phyloP scores from a whole-genome alignment of 1,140 invertebrate genomes.

The Sminthurinus signatus region DNA sequence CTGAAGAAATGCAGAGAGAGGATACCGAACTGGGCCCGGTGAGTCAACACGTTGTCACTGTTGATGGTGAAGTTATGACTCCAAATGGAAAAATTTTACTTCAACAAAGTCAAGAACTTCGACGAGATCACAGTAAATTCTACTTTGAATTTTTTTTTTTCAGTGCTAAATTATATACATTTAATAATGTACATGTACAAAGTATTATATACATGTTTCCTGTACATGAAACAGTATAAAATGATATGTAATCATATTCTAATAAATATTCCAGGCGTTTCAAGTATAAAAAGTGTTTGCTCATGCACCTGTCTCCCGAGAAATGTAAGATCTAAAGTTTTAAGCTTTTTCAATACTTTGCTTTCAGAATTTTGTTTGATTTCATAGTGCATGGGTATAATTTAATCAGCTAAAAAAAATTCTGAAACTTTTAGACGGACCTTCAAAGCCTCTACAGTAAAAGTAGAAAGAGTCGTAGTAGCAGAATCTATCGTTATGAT shows the following conservation, averaged over 20 bases:
- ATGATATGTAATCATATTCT: too few relatives aligned
- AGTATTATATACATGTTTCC: too few relatives aligned
- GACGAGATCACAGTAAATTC: conserved; percentile 50
- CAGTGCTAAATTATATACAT: too few relatives aligned
- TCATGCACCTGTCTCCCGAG: conserved; percentile 58
- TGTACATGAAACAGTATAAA: too few relatives aligned
- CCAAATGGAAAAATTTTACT: conserved; percentile 75
- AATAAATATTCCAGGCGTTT: too few relatives aligned
- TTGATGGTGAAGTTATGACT: conserved; percentile 93
- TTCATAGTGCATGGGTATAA: too few relatives aligned
- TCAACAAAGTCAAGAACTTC: conserved; percentile 52
- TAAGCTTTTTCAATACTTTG: too few relatives aligned
- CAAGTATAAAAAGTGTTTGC: too few relatives aligned
- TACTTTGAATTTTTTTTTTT: too few relatives aligned
- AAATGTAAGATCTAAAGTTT: conserved; percentile 39
- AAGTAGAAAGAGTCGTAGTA: conserved; percentile 33
- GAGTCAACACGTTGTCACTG: conserved; percentile 63
- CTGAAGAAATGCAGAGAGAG: conserved; percentile 41
- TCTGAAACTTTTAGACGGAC: conserved; percentile 23
- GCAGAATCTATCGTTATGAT: conserved; percentile 30
- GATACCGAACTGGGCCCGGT: conserved; percentile 66
- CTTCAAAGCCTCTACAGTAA: conserved; percentile 28
- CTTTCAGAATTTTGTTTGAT: too few relatives aligned
- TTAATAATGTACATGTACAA: too few relatives aligned
- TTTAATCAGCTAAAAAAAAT: too few relatives aligned